Base-by-base conservation (phyloP, 2,113 vertebrate genomes). In the Etheostoma spectabile region DNA sequence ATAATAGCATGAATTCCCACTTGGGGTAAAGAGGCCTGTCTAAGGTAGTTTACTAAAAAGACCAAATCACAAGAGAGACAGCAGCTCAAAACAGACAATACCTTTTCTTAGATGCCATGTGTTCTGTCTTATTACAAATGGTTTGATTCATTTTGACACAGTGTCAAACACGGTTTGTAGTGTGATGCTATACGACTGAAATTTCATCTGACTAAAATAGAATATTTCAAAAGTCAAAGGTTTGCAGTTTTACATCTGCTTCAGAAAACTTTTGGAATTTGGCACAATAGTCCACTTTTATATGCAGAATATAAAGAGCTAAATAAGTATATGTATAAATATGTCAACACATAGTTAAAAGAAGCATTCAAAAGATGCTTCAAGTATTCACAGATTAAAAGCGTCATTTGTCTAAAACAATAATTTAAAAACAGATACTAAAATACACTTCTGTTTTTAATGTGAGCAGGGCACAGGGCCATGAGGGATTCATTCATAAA, bases 21-120 rank as follows among this genome's bases (percentile, higher is more conserved):
- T 11, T 30, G 61, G 57, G 42, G 27, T 18, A 18, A 59, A 11
- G 38, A 57, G 68, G 11, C 21, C 13, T 69, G 74, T 79, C 75
- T 63, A 4, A 74, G 67, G 57, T 79, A 60, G 49, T 88, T 89
- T 64, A 69, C 69, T 53, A 55, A 75, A 73, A 87, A 74, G 62
- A 63, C 48, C 14, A 57, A 82, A 80, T 70, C 38, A 68, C 55
- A 52, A 46, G 48, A 53, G 59, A 70, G 45, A 84, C 74, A 77
- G 82, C 62, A 45, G 68, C 66, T 64, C 64, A 15, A 59, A 63
- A 70, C 30, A 85, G 75, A 59, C 63, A 72, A 45, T 27, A 64
- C 57, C n/a, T 51, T 66, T 27, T 45, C n/a, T 45, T 49, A 16
- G 1, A 61, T 72, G 74, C 35, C 22, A 65, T 53, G 22, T 59